Conservation (phyloP, 2,797 vertebrate species). For the Peromyscus eremicus region DNA sequence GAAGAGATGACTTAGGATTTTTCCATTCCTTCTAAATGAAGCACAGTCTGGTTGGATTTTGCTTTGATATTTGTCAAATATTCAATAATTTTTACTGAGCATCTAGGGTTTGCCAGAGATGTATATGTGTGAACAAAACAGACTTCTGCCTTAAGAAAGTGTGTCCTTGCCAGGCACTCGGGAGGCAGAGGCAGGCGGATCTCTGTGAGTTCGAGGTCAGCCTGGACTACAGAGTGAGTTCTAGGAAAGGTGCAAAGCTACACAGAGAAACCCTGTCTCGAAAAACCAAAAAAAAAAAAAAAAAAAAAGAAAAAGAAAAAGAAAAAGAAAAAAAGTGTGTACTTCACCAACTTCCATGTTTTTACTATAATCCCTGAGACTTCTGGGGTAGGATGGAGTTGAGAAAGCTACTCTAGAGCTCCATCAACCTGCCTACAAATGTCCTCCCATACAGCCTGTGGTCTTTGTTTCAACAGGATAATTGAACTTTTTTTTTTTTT, state of each 20-base stretch:
- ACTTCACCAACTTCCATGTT: neutral
- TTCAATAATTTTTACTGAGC: slow-evolving; percentile 21
- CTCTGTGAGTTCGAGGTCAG: no score
- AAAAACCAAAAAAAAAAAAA: no score
- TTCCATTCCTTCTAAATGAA: slow-evolving; percentile 5
- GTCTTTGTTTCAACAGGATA: slow-evolving; percentile 11
- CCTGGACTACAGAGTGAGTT: no score
- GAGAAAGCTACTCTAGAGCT: neutral
- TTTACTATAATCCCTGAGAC: neutral
- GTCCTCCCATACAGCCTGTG: neutral
- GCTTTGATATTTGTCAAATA: slow-evolving; percentile 26
- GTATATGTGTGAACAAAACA: neutral
- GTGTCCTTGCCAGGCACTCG: neutral
- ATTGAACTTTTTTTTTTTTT: neutral
- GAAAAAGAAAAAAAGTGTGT: no score
- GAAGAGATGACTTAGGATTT: slow-evolving; percentile 54
- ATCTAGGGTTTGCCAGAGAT: slow-evolving; percentile 3
- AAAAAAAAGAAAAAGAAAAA: no score
- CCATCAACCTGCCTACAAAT: neutral
- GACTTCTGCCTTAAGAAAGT: slow-evolving; percentile 3
- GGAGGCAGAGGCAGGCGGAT: no score
- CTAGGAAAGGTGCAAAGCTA: no score
- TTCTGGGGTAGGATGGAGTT: neutral
- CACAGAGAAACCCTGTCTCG: no score
- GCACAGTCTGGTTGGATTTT: neutral